phyloP scores from a whole-genome alignment of 1,140 invertebrate genomes.

The Drosophila nigromelanica region DNA sequence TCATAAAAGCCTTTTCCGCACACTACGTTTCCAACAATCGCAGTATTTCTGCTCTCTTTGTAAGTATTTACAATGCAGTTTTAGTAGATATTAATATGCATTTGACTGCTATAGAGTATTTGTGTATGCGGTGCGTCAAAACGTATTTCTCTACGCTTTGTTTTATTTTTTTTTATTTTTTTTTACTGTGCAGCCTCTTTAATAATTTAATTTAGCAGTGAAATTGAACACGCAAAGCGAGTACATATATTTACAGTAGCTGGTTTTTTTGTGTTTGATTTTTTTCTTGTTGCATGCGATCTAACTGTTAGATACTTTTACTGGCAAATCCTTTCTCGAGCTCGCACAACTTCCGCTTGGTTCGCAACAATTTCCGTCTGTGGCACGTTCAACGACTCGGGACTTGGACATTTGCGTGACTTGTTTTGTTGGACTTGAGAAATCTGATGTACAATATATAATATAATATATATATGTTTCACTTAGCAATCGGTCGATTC shows the following conservation, averaged over 20 bases:
- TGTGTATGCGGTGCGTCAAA: background rate
- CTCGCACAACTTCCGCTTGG: slow-evolving; percentile 58
- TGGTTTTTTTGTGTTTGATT: background rate
- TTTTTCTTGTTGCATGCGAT: slow-evolving; percentile 57
- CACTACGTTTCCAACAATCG: too few relatives aligned
- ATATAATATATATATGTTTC: slow-evolving; percentile 15
- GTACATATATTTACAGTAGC: slow-evolving; percentile 24
- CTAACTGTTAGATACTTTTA: slow-evolving; percentile 65
- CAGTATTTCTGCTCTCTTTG: background rate
- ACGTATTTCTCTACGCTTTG: background rate
- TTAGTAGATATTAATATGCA: background rate
- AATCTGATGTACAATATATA: slow-evolving; percentile 39
- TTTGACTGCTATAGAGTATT: slow-evolving; percentile 29
- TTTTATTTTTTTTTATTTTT: background rate
- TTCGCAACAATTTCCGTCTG: slow-evolving; percentile 41
- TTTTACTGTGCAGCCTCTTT: slow-evolving; percentile 44
- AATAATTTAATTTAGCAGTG: slow-evolving; percentile 71
- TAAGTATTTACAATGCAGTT: background rate
- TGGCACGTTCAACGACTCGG: slow-evolving; percentile 63
- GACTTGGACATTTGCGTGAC: slow-evolving; percentile 66
- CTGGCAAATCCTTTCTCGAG: slow-evolving; percentile 57
- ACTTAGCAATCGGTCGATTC: slow-evolving; percentile 51
- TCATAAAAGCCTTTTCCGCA: too few relatives aligned
- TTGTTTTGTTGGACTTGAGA: slow-evolving; percentile 40
- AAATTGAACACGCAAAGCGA: slow-evolving; percentile 56